Evolutionary conservation across 1,140 invertebrate genomes (phyloP).

Genomic region (Drosophila kurseongensis): DNA sequence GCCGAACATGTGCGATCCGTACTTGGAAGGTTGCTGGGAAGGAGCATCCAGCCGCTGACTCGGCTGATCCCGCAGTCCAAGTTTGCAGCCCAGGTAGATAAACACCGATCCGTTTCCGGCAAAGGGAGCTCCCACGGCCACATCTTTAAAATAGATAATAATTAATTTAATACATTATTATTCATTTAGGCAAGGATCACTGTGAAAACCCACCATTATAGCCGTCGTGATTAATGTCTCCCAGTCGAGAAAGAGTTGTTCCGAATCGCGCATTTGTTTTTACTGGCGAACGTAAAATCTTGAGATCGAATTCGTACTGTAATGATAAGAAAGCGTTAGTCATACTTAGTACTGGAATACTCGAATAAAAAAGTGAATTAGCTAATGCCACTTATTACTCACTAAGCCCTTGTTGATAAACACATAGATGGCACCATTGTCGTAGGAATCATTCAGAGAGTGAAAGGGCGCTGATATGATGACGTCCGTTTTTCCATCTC

Average conservation of each 20-base stretch:
- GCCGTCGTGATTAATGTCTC: conserved; percentile 89
- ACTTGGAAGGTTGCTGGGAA: conserved; percentile 58
- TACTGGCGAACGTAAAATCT: conserved; percentile 57
- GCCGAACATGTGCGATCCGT: conserved; percentile 85
- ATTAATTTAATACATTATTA: not conserved
- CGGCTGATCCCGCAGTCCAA: conserved; percentile 85
- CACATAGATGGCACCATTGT: conserved; percentile 87
- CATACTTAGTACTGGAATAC: conserved; percentile 49
- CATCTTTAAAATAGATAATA: conserved; percentile 84
- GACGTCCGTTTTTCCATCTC: conserved; percentile 89
- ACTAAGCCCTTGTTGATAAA: conserved; percentile 86
- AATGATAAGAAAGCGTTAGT: conserved; percentile 33
- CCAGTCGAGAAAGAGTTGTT: conserved; percentile 86
- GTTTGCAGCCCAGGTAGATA: conserved; percentile 87
- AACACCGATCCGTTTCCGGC: conserved; percentile 88
- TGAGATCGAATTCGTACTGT: conserved; percentile 76
- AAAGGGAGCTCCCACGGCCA: conserved; percentile 89
- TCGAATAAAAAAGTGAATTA: not conserved
- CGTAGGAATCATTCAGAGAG: conserved; percentile 84
- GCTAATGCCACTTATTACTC: conserved; percentile 48
- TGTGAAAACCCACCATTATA: conserved; percentile 86
- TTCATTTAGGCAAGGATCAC: too few species aligned
- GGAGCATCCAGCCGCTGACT: conserved; percentile 85
- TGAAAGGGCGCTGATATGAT: conserved; percentile 93
- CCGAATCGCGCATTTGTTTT: conserved; percentile 86